Base-by-base conservation (phyloP, 2,888 invertebrate genomes). In the Sepioteuthis lessoniana region DNA sequence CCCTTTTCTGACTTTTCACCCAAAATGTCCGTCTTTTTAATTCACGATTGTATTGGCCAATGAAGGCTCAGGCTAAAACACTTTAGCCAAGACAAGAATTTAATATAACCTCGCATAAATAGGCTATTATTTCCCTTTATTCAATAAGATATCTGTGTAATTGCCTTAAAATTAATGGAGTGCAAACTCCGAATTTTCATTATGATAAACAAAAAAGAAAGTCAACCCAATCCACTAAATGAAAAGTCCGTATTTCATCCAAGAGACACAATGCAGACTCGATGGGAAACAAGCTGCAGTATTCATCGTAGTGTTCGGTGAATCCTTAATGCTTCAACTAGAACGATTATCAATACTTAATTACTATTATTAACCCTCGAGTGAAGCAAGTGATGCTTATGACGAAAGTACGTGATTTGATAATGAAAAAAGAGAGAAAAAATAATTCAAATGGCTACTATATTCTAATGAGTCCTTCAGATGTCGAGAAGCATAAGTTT, bases 311-410 rank as follows among this genome's bases (percentile, higher is more conserved):
- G n/a, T 76, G n/a, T 76, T 76, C 76, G 13, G 13, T 1, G 16
- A 35, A 35, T n/a, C 4, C 76, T 76, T 76, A 76, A n/a, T 76
- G 76, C 76, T 76, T 76, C 76, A n/a, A 13, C n/a, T 35, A n/a
- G n/a, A 76, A 76, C 76, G 76, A 76, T 76, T 76, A 76, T 76
- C 76, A 76, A 76, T 76, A 35, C n/a, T 76, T n/a, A 76, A 76
- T n/a, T 76, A n/a, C n/a, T n/a, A n/a, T 76, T 76, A 76, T 76
- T 76, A 76, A n/a, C n/a, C n/a, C 76, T n/a, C 55, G 25, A 55
- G 55, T 25, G 55, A 3, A 55, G 55, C 25, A 55, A 55, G 0
- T 25, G 55, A 55, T 21, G 55, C n/a, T 76, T n/a, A 16, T n/a
- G 76, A 76, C n/a, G n/a, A 13, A 35, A 13, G n/a, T 19, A 76